These are phyloP conservation scores for Pterocles orientalis DNA, from an alignment of 2,113 vertebrate species.

Conservation along the genomic window DNA sequence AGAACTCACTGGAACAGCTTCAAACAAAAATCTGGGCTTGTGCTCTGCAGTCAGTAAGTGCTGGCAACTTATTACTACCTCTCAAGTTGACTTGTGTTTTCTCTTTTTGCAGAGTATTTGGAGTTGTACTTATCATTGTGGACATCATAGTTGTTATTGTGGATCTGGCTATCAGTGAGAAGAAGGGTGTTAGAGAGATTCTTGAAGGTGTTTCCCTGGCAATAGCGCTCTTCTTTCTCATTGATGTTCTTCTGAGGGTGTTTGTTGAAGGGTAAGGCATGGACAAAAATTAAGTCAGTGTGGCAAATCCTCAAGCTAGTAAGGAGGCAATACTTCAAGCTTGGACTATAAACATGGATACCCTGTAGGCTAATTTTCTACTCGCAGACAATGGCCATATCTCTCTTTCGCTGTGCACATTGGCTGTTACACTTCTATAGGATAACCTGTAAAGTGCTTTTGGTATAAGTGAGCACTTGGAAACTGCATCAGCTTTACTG, in stretches of 20 bases:
- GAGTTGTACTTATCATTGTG: conserved; percentile 86
- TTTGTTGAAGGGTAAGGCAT: conserved; percentile 89
- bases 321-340: neutral
- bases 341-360: neutral
- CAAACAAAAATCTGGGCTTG: neutral
- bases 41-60: neutral
- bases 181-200: conserved; percentile 35
- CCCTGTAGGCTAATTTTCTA: neutral
- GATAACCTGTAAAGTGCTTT: neutral
- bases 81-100: neutral
- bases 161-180: conserved; percentile 71
- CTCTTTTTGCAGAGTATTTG: conserved; percentile 82
- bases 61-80: neutral
- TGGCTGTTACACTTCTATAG: neutral
- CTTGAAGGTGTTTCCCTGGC: conserved; percentile 80
- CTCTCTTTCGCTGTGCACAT: neutral
- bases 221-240: conserved; percentile 90
- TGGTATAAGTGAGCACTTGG: neutral
- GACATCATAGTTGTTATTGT: conserved; percentile 84
- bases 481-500: neutral
- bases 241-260: conserved; percentile 86
- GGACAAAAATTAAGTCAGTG: neutral
- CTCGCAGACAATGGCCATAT: rapidly evolving
- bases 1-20: neutral
- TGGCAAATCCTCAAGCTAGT: neutral